These are phyloP conservation scores for Luffia ferchaultella DNA, from an alignment of 2,888 invertebrate species.

Conservation along the genomic window DNA sequence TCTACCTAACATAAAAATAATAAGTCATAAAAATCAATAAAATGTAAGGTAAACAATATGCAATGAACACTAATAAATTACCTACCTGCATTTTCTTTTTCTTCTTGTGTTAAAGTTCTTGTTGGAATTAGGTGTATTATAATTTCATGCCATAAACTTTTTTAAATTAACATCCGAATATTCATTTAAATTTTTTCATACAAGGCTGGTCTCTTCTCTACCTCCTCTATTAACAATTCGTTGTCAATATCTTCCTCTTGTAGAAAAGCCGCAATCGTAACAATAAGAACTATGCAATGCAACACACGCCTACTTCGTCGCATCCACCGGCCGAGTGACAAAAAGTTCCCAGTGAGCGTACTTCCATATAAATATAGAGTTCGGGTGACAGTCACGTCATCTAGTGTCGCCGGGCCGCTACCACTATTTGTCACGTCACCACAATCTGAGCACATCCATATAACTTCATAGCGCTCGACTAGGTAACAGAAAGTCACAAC, in stretches of 20 bases:
- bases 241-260: constrained; percentile 10
- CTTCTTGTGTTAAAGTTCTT: neutral
- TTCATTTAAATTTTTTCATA: constrained; percentile 14
- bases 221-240: constrained; percentile 9
- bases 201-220: constrained; percentile 8
- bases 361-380: constrained; percentile 5
- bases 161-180: constrained; percentile 14
- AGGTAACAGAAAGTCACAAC: constrained; percentile 4
- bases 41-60: constrained; percentile 2
- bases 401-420: constrained; percentile 3
- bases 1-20: constrained; percentile 5
- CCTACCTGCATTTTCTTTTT: neutral
- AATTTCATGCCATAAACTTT: neutral
- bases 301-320: neutral
- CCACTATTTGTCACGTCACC: constrained; percentile 8
- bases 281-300: constrained; percentile 1
- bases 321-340: constrained; percentile 3
- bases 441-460: constrained; percentile 6
- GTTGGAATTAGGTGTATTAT: neutral
- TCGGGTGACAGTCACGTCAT: constrained; percentile 9
- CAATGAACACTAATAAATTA: constrained; percentile 5
- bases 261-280: constrained; percentile 3
- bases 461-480: constrained; percentile 7
- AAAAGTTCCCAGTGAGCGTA: constrained; percentile 6
- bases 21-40: neutral